Base-by-base conservation (phyloP, 2,113 vertebrate genomes). In the Rallus limicola region DNA sequence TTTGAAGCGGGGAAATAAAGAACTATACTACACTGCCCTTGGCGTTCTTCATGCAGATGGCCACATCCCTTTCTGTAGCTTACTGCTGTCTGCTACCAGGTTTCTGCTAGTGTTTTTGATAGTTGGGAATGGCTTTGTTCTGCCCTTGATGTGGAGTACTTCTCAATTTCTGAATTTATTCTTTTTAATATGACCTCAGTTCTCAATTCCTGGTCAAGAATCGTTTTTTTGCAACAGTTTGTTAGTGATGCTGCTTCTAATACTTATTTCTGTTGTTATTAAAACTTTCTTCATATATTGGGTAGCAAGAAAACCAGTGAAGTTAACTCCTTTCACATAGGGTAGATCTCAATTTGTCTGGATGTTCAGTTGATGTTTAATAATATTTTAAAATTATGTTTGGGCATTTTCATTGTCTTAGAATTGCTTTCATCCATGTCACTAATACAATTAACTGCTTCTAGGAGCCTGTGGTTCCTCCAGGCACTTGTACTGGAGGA, bases 31-130 rank as follows among this genome's bases (percentile, higher is more conserved):
- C 26, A 50, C 26, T 75, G 70, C 48, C 53, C 38, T 36, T 2
- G 6, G 28, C 5, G 0, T 17, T 58, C 56, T 50, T 65, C 10
- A 2, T 77, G 60, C 59, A 38, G 34, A 6, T 29, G 26, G 18
- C 29, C 36, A 33, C 0, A 0, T 74, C 36, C 4, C 2, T 40
- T 56, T 34, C 23, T 5, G 2, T 20, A 7, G 29, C 10, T 60
- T 56, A 7, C 23, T 70, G 1, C 29, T 74, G 50, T 48, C 23
- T n/a, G 8, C 6, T 24, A 5, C 58, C 53, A 53, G 29, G 13
- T 25, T 81, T 82, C 76, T 76, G 17, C 31, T 60, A 24, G 18
- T 68, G 29, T 20, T 75, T 88, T 68, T 55, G 34, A 25, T 68
- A 71, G 62, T 7, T 64, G 42, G 24, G n/a, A 13, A 12, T 74